Percentiles rank a stretch among this genome's conserved stretches.
Evolutionary conservation across 2,113 vertebrate species (phyloP).

Genomic region (Perca fluviatilis): DNA sequence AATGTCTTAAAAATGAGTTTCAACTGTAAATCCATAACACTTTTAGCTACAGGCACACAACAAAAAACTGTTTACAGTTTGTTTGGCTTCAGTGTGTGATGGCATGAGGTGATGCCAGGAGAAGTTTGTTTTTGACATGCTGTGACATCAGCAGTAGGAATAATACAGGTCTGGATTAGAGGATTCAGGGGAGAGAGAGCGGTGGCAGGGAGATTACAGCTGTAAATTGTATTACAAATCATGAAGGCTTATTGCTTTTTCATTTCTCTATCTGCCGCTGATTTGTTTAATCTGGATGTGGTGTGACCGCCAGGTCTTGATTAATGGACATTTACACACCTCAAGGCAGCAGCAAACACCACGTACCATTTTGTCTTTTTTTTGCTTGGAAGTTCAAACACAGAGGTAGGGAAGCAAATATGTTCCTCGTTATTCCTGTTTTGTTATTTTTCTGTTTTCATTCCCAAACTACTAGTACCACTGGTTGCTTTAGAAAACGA

Average conservation of each 20-base stretch:
- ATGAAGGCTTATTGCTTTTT: constrained; percentile 71
- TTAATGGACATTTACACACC: constrained; percentile 34
- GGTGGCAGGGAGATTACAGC: constrained; percentile 72
- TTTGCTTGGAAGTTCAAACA: not conserved
- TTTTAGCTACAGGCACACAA: not conserved
- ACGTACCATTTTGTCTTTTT: not conserved
- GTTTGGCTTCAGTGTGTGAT: not conserved
- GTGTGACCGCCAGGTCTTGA: not conserved
- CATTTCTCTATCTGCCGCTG: constrained; percentile 52
- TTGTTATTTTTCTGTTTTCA: not conserved
- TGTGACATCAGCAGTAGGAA: constrained; percentile 67
- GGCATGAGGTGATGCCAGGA: constrained; percentile 41
- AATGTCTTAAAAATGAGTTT: not conserved
- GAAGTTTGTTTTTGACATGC: constrained; percentile 36
- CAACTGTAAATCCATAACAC: not conserved
- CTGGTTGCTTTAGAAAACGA: not conserved
- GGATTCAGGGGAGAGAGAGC: constrained; percentile 48
- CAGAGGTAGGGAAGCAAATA: not conserved
- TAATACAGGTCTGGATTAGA: constrained; percentile 72
- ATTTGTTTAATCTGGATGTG: constrained; percentile 32
- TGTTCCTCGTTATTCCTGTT: not conserved
- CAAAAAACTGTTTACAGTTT: not conserved
- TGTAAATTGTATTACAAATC: constrained; percentile 80
- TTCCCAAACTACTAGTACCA: not conserved
- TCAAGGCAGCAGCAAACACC: not conserved